Base-by-base conservation (phyloP, 1,140 invertebrate species). In the Venturia canescens region DNA sequence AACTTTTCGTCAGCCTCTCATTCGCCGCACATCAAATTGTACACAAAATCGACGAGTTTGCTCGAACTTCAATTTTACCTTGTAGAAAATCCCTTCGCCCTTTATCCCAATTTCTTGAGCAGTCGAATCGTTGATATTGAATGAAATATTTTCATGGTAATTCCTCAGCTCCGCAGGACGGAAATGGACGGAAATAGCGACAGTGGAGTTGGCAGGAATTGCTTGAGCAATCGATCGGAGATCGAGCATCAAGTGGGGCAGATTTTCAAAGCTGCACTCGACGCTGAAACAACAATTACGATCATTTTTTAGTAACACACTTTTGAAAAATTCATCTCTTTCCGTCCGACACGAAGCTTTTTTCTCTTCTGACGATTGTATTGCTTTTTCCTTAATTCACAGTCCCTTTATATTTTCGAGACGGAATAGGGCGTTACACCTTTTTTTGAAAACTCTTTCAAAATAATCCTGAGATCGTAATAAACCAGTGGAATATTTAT, bases 51-150 rank as follows among this genome's bases (percentile, higher is more conserved):
- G n/a, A n/a, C n/a, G n/a, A n/a, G n/a, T n/a, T n/a, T n/a, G n/a
- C n/a, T n/a, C n/a, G n/a, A n/a, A n/a, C n/a, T n/a, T n/a, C n/a
- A n/a, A n/a, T n/a, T n/a, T n/a, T 80, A 88, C 88, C 66, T 86
- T 88, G 53, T 88, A 84, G 0, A 79, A 31, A 23, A 91, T 90
- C 26, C 90, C 91, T 87, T 92, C 88, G 26, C 92, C 92, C 7
- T 23, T 83, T 66, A 93, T 86, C 53, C 71, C 84, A 66, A 83
- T 81, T 60, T 89, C 83, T 63, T 83, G 69, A 29, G 81, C 66
- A 3, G 9, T 18, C 1, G 83, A 88, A 76, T 74, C 71, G 5
- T 91, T 89, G 1, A 91, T 82, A 5, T 82, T 72, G 81, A 92
- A 89, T 23, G 75, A 57, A 3, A 92, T 38, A 66, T 74, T 83